Percentiles rank a stretch among this genome's conserved stretches.
Evolutionary conservation across 2,888 invertebrate species (phyloP).

Genomic region (Sesamia inferens): DNA sequence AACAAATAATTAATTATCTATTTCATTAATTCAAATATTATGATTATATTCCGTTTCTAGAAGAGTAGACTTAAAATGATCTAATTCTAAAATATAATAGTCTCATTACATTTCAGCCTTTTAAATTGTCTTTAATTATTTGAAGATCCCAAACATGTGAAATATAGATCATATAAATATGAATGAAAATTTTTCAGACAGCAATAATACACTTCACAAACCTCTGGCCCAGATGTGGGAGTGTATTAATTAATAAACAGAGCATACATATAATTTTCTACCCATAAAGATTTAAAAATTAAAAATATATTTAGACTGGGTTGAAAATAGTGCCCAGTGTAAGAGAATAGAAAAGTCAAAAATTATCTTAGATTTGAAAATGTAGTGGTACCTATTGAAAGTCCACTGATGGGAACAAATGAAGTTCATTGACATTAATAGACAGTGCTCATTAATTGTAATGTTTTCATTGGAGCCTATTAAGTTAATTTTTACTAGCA

Average conservation of each 20-base stretch:
- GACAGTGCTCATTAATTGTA: conserved; percentile 74
- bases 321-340: not conserved
- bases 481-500: conserved; percentile 69
- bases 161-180: not conserved
- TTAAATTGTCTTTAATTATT: not conserved
- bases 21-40: not conserved
- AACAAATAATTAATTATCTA: not conserved
- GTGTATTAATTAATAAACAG: not conserved
- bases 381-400: conserved; percentile 47
- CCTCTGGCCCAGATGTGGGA: conserved; percentile 22
- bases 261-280: conserved; percentile 12
- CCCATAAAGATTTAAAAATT: not conserved
- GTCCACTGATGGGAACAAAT: conserved; percentile 69
- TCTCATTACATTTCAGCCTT: not conserved
- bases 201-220: not conserved
- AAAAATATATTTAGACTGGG: not conserved
- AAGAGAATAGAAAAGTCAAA: conserved; percentile 17
- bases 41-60: not conserved
- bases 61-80: not conserved
- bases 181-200: not conserved
- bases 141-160: conserved; percentile 2
- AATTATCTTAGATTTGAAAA: conserved; percentile 8
- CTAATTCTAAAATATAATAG: not conserved
- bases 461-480: conserved; percentile 75
- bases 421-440: conserved; percentile 84